A percentile compares a stretch with the other conserved stretches of the same genome.
Conservation (phyloP, 2,888 invertebrate species). For the Drosophila setosimentum region DNA sequence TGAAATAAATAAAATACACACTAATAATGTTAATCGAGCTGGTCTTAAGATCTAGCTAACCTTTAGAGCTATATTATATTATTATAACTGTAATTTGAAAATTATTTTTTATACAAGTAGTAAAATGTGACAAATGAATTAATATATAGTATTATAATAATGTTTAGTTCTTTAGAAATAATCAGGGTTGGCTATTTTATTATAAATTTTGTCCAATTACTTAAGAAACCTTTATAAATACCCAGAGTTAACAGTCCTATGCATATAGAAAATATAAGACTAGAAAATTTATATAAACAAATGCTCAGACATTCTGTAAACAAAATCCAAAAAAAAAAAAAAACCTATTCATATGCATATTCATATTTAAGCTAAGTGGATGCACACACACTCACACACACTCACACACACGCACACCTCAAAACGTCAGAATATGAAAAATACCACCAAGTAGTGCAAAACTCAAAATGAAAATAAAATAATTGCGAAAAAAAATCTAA, state of each 20-base stretch:
- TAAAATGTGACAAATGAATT: not conserved
- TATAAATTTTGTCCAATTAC: not conserved
- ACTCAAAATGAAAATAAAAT: conserved; percentile 59
- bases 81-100: not conserved
- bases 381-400: conserved; percentile 22
- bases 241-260: not conserved
- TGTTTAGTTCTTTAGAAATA: not conserved
- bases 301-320: conserved; percentile 19
- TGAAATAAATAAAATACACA: conserved; percentile 1
- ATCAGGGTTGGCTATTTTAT: not conserved
- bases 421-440: conserved; percentile 5
- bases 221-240: not conserved
- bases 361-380: conserved; percentile 39
- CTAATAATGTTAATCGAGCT: conserved; percentile 29
- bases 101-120: not conserved
- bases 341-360: conserved; percentile 42
- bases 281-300: conserved; percentile 21
- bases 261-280: conserved; percentile 8
- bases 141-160: not conserved
- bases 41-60: not conserved
- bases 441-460: conserved; percentile 23
- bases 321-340: conserved; percentile 3
- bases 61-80: not conserved
- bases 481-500: conserved; percentile 45
- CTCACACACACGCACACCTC: not conserved